Base-by-base conservation (phyloP, 1,140 invertebrate species). In the Phocides pigmalion region DNA sequence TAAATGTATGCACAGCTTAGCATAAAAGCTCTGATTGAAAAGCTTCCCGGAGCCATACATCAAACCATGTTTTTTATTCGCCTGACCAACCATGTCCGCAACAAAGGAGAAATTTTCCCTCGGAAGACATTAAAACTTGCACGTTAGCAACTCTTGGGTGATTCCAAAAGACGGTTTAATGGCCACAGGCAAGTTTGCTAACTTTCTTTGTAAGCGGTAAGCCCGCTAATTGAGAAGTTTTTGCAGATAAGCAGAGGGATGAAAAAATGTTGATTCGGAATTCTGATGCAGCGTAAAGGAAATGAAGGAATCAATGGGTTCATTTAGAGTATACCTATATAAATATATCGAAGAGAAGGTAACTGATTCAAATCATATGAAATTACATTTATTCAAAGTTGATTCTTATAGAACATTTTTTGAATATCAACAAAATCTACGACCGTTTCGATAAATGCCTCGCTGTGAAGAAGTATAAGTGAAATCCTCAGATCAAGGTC, bases 221-320 rank as follows among this genome's bases (percentile, higher is more conserved):
- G 79, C 73, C 75, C 66, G 68, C 73, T 83, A 83, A 83, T 83
- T 81, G 79, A 74, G 69, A 81, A 81, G 79, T 83, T 83, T 74
- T 61, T 41, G 50, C 44, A 56, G 64, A 68, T 69, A 72, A 64
- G 58, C 46, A 9, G 49, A 63, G 44, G 28, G 44, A 28, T 32
- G 65, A 67, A 58, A 42, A 32, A 39, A 67, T 16, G 25, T 51
- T 46, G 56, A 66, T 37, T 44, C 11, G 37, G 39, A 62, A 47
- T 59, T 22, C 41, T 32, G 41, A 54, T 62, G 59, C 44, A 62
- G 37, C 44, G 44, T 39, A 25, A 50, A 32, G 16, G 47, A 62
- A 62, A 62, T 42, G n/a, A 14, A 15, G 1, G 12, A 4, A 16
- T 32, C 46, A 11, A n/a, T n/a, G n/a, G n/a, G 28, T 32, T 32